Evolutionary conservation across 92 coral and sea anemone genomes (phyloP), one percentile per base, ranked within the genome.

Genomic region (Phenganax stokvisi): DNA sequence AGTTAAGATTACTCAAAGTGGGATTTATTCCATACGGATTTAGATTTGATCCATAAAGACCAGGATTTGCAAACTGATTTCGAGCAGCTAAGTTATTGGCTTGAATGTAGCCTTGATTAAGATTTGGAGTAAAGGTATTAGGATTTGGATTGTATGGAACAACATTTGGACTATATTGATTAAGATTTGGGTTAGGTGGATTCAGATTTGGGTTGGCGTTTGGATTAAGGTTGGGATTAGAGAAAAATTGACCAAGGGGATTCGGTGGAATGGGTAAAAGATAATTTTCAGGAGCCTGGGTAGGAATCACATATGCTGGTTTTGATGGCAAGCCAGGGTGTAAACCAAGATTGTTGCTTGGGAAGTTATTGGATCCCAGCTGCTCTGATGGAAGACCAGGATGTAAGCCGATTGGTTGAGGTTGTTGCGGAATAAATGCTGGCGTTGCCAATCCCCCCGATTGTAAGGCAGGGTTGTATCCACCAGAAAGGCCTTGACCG

Each of bases 391-490:
- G 4, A 44, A 12, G 4, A 31, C 77, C 77, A 73, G 77, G 77
- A 25, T 73, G 44, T 25, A 52, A 73, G 29, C 77, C 77, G 16
- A 73, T 52, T 9, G 77, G 65, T 53, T 20, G 44, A 55, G 20
- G 76, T 51, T 31, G 9, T 30, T 6, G 47, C 74, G 31, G 74
- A 55, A 71, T 11, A 3, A 51, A 30, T 71, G 17, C 27, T 59
- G 65, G 65, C 15, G 65, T 13, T 12, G 3, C 25, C 25, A 59
- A 20, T 59, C n/a, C 25, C 25, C 30, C 27, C 31, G 71, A 65
- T 28, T 28, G 25, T 65, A 44, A 10, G 71, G 27, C 10, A 10
- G 71, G 80, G 12, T 56, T 51, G 37, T 57, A 12, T 30, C 12
- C 80, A 25, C 47, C 47, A 56, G 52, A 27, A 12, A 27, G 10